Conservation (phyloP, 2,888 invertebrate species). For the Thumatha senex region DNA sequence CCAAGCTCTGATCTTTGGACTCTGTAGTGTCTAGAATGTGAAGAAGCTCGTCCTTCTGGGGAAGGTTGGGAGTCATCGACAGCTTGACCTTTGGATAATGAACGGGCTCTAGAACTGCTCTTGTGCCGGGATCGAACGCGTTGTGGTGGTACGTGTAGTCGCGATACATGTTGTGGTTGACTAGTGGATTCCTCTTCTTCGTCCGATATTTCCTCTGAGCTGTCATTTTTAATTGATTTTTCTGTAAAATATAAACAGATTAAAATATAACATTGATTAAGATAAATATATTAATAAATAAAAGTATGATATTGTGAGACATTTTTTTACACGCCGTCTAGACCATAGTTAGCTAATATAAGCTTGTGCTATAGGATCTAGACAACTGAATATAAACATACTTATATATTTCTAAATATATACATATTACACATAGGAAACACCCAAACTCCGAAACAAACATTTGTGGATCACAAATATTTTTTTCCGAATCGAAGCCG, state of each 20-base stretch:
- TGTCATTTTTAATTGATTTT: conserved; percentile 63
- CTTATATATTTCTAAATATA: too few species aligned
- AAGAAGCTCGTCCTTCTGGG: conserved; percentile 60
- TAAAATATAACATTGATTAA: too few species aligned
- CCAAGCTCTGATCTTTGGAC: conserved; percentile 80
- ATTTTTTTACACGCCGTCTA: too few species aligned
- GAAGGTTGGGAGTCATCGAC: conserved; percentile 44
- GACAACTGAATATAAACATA: too few species aligned
- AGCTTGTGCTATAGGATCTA: too few species aligned
- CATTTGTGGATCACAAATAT: too few species aligned
- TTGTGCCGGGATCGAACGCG: conserved; percentile 60
- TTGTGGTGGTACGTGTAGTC: conserved; percentile 62
- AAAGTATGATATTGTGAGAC: too few species aligned
- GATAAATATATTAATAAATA: too few species aligned
- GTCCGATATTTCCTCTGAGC: conserved; percentile 73
- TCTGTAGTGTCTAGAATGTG: conserved; percentile 72
- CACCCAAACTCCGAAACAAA: too few species aligned
- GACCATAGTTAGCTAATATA: too few species aligned
- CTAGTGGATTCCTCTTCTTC: conserved; percentile 75
- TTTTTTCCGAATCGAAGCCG: too few species aligned
- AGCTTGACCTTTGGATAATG: conserved; percentile 58
- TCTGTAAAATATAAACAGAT: conserved; percentile 50
- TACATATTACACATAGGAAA: too few species aligned
- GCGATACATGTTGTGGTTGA: conserved; percentile 72
- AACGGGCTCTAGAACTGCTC: conserved; percentile 61